phyloP scores from a whole-genome alignment of 2,113 vertebrate species.

The Prinia subflava region DNA sequence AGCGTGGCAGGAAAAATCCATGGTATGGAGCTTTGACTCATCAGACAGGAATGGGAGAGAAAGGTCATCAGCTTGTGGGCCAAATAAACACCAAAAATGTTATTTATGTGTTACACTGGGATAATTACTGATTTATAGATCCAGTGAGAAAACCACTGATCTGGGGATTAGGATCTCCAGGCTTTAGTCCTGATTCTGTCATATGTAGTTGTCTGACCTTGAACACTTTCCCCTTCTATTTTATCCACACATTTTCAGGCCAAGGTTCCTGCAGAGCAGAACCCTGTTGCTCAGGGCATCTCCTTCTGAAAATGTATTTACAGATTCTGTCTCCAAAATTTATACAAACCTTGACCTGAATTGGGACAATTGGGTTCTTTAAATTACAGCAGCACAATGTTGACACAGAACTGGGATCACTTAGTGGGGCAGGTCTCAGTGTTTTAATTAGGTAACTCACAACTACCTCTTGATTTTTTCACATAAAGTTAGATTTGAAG shows the following conservation, averaged over 20 bases:
- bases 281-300: background rate
- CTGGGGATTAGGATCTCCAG: background rate
- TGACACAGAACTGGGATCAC: background rate
- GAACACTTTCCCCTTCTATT: background rate
- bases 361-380: background rate
- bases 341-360: background rate
- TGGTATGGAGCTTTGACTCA: background rate
- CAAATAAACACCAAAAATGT: background rate
- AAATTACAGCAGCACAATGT: background rate
- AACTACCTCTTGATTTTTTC: conserved; percentile 8
- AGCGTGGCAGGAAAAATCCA: background rate
- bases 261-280: background rate
- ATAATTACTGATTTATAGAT: background rate
- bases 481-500: conserved; percentile 15
- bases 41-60: background rate
- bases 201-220: background rate
- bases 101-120: background rate
- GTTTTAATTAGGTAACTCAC: background rate
- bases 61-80: background rate
- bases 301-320: background rate
- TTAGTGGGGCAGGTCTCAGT: background rate
- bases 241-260: background rate
- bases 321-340: background rate
- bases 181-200: background rate
- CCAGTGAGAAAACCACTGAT: background rate